These are phyloP conservation scores for Anoura caudifer DNA, from an alignment of 2,113 vertebrate genomes.

Conservation along the genomic window DNA sequence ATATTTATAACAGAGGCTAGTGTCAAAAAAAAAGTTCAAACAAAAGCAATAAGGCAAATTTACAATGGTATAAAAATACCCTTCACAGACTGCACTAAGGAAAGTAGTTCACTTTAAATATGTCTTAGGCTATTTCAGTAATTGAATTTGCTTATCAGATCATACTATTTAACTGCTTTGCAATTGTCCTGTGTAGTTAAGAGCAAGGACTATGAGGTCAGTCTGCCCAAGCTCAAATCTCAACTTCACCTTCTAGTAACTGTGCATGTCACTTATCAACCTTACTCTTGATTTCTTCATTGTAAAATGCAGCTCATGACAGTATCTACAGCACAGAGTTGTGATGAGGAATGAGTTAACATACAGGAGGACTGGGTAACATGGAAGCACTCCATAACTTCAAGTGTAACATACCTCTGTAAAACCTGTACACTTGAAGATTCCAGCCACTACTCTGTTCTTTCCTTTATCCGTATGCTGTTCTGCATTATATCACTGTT, in stretches of 20 bases:
- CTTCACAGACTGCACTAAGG: not conserved
- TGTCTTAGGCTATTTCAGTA: slow-evolving; percentile 29
- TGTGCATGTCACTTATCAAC: not conserved
- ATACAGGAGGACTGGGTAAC: not conserved
- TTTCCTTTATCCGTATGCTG: not conserved
- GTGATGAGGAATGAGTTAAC: not conserved
- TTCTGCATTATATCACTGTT: not conserved
- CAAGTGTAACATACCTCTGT: not conserved
- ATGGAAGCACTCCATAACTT: not conserved
- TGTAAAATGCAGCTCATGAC: not conserved
- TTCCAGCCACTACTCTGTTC: not conserved
- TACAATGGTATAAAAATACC: not conserved
- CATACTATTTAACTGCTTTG: not conserved
- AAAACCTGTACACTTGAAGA: not conserved
- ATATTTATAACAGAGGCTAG: slow-evolving; percentile 12
- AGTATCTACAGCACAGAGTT: not conserved
- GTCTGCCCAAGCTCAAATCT: not conserved
- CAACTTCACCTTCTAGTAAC: not conserved
- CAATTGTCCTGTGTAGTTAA: not conserved
- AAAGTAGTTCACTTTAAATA: not conserved
- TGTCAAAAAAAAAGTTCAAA: not conserved
- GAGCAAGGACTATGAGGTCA: not conserved
- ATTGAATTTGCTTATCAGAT: not conserved
- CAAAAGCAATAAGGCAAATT: slow-evolving; percentile 1
- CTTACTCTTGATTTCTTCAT: not conserved